Conservation (phyloP, 2,797 vertebrate genomes). For the Echiichthys vipera region DNA sequence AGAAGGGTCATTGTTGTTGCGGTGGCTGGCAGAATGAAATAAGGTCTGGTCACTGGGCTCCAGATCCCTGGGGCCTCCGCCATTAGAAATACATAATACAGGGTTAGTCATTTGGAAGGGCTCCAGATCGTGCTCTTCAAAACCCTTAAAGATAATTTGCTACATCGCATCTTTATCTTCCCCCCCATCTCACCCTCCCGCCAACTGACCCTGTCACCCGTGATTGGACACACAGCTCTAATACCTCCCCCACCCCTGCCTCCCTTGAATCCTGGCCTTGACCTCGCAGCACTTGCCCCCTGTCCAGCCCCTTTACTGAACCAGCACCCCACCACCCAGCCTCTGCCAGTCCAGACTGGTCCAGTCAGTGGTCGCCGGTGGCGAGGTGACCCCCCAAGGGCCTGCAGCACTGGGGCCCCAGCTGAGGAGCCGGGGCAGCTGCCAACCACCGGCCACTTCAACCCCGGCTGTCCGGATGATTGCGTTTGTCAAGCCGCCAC, state of each 20-base stretch:
- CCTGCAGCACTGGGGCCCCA: conserved; percentile 73
- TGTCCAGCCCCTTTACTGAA: conserved; percentile 37
- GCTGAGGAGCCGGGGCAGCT: conserved; percentile 86
- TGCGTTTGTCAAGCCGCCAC: conserved; percentile 88
- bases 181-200: conserved; percentile 6
- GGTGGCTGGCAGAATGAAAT: conserved; percentile 35
- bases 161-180: conserved; percentile 50
- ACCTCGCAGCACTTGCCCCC: conserved; percentile 53
- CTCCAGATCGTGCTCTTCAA: conserved; percentile 84
- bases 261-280: conserved; percentile 65
- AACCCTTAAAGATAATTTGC: conserved; percentile 80
- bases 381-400: conserved; percentile 77
- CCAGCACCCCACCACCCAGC: conserved; percentile 46
- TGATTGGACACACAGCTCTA: conserved; percentile 25
- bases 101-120: conserved; percentile 83
- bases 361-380: conserved; percentile 66
- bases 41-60: conserved; percentile 56
- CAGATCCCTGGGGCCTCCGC: conserved; percentile 60
- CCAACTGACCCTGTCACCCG: conserved; percentile 43
- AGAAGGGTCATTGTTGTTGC: conserved; percentile 80
- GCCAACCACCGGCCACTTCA: conserved; percentile 85
- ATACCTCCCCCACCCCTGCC: conserved; percentile 27
- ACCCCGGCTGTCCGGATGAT: conserved; percentile 84
- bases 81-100: conserved; percentile 80
- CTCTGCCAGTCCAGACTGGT: conserved; percentile 56